Percentiles rank a stretch among this genome's conserved stretches.
These are phyloP conservation scores for Coilia nasus DNA, from an alignment of 2,797 vertebrate species.

Conservation along the genomic window DNA sequence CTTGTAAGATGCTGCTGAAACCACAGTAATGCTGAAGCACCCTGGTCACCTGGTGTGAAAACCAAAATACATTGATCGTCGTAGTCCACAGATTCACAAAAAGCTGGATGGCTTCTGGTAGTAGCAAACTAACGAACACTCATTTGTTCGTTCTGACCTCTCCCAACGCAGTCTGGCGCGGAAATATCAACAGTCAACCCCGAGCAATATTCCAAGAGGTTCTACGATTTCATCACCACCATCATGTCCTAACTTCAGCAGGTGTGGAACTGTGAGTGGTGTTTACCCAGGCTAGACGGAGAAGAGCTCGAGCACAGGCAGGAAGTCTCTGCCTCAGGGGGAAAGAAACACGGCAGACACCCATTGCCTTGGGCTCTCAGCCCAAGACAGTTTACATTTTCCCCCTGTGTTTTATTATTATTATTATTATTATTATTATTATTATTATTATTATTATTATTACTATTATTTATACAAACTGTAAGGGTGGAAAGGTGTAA, in stretches of 20 bases:
- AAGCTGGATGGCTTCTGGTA: neutral
- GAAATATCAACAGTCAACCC: slow-evolving; percentile 99
- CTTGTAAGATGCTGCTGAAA: neutral
- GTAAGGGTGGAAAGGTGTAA: slow-evolving; percentile 61
- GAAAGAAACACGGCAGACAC: neutral
- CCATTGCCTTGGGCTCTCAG: neutral
- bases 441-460: neutral
- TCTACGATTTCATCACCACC: slow-evolving; percentile 99
- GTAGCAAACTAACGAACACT: neutral
- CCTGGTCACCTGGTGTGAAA: neutral
- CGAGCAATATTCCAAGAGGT: slow-evolving; percentile 99
- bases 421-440: slow-evolving; percentile 14
- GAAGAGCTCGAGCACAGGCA: slow-evolving; percentile 29
- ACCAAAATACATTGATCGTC: neutral
- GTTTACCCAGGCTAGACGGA: slow-evolving; percentile 27
- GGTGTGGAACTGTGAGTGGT: slow-evolving; percentile 39
- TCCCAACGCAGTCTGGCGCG: slow-evolving; percentile 84
- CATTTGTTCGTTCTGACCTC: slow-evolving; percentile 18
- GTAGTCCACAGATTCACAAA: neutral
- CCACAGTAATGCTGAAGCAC: neutral
- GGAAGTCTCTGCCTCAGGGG: neutral
- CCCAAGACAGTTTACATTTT: slow-evolving; percentile 20
- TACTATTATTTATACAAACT: slow-evolving; percentile 28
- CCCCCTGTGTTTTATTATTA: slow-evolving; percentile 40
- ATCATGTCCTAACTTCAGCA: slow-evolving; percentile 92